These are phyloP conservation scores for Phymanthus crucifer DNA, from an alignment of 92 coral and sea anemone species.

Conservation along the genomic window DNA sequence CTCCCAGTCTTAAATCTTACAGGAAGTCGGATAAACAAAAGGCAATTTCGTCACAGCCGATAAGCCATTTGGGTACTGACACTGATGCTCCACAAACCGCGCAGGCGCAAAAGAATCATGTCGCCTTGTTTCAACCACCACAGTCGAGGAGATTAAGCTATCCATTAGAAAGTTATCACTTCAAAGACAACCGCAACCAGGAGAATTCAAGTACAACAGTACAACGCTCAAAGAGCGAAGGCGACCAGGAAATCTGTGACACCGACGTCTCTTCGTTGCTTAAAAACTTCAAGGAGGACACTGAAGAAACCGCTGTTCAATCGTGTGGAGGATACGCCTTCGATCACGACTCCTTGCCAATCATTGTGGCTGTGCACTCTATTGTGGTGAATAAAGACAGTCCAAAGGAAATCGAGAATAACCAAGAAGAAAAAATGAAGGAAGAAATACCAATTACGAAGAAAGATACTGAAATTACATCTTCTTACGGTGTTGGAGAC, in stretches of 20 bases:
- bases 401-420: background rate
- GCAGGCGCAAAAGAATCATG: background rate
- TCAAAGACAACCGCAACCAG: background rate
- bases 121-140: background rate
- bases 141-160: background rate
- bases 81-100: background rate
- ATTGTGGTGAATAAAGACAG: conserved; percentile 44
- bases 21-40: background rate
- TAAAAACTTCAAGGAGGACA: background rate
- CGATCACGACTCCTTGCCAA: conserved; percentile 73
- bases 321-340: conserved; percentile 77
- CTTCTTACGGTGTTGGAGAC: background rate
- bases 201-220: background rate
- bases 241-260: background rate
- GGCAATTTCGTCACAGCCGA: background rate
- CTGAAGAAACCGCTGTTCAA: conserved; percentile 12
- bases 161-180: background rate
- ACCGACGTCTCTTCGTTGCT: background rate
- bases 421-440: background rate
- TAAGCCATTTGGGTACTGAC: background rate
- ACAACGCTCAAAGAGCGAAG: conserved; percentile 12
- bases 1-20: background rate
- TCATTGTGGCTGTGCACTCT: conserved; percentile 84
- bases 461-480: background rate
- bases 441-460: background rate